Evolutionary conservation across 2,888 invertebrate species (phyloP).

Genomic region (Pemphredon lugubris): DNA sequence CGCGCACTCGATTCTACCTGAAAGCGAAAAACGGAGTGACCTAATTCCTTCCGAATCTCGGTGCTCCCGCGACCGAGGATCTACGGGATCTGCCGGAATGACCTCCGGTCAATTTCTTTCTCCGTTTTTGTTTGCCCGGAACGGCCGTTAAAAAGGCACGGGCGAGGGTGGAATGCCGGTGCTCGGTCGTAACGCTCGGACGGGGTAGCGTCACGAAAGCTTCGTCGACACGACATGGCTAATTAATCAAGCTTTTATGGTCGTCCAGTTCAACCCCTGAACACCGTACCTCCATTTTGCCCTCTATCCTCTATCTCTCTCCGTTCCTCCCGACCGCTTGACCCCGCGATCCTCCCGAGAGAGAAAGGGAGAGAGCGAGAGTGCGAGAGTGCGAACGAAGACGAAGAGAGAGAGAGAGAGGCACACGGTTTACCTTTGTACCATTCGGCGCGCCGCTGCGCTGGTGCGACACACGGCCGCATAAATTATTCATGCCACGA

Average conservation of each 20-base stretch:
- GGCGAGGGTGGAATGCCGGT: constrained; percentile 38
- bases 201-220: constrained; percentile 58
- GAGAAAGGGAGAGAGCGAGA: neutral
- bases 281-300: constrained; percentile 12
- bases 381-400: too few species aligned
- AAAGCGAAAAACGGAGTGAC: constrained; percentile 13
- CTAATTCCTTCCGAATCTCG: constrained; percentile 6
- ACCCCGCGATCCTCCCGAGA: neutral
- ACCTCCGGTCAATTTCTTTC: neutral
- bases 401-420: constrained; percentile 4
- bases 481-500: constrained; percentile 66
- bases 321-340: constrained; percentile 2
- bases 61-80: constrained; percentile 12
- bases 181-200: constrained; percentile 44
- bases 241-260: constrained; percentile 72
- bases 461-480: constrained; percentile 40
- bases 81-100: neutral
- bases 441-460: constrained; percentile 8
- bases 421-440: neutral
- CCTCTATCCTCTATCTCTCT: constrained; percentile 8
- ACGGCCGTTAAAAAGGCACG: constrained; percentile 39
- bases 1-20: too few species aligned
- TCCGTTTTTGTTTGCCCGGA: constrained; percentile 36
- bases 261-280: constrained; percentile 39
- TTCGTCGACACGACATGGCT: constrained; percentile 61